phyloP scores from a whole-genome alignment of 2,113 vertebrate genomes.

The Oryzias celebensis region DNA sequence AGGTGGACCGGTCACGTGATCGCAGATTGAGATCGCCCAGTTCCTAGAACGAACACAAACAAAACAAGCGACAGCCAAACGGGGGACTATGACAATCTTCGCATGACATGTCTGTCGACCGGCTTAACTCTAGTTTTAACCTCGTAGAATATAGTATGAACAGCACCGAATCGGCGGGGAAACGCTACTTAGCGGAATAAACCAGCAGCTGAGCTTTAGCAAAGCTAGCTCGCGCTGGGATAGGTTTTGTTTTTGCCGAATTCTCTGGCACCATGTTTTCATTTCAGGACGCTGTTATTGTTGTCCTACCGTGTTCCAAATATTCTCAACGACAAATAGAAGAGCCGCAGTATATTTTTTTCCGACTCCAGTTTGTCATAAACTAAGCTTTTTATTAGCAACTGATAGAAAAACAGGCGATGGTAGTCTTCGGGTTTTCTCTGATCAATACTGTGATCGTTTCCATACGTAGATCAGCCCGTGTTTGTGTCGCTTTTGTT shows the following conservation, averaged over 20 bases:
- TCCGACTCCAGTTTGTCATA: conserved; percentile 34
- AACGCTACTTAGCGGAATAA: neutral
- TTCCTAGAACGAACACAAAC: conserved; percentile 63
- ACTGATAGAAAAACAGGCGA: conserved; percentile 6
- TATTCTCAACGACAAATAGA: neutral
- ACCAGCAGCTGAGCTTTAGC: conserved; percentile 24
- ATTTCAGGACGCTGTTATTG: neutral
- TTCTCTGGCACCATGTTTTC: neutral
- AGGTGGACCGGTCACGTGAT: conserved; percentile 69
- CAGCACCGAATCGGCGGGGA: neutral
- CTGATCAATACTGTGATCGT: conserved; percentile 7
- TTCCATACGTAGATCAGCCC: conserved; percentile 11
- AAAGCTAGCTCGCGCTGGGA: conserved; percentile 24
- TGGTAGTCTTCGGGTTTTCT: conserved; percentile 1
- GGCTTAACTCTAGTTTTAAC: conserved; percentile 8
- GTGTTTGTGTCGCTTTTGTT: conserved; percentile 21
- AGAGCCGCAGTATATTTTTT: conserved; percentile 26
- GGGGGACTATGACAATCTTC: neutral
- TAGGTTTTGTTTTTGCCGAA: conserved; percentile 34
- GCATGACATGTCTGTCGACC: neutral
- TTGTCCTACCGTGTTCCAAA: neutral
- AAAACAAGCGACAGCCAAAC: conserved; percentile 69
- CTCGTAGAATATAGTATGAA: neutral
- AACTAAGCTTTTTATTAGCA: conserved; percentile 30
- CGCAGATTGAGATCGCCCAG: conserved; percentile 33